phyloP scores from a whole-genome alignment of 2,113 vertebrate species.

The Tachycineta bicolor region DNA sequence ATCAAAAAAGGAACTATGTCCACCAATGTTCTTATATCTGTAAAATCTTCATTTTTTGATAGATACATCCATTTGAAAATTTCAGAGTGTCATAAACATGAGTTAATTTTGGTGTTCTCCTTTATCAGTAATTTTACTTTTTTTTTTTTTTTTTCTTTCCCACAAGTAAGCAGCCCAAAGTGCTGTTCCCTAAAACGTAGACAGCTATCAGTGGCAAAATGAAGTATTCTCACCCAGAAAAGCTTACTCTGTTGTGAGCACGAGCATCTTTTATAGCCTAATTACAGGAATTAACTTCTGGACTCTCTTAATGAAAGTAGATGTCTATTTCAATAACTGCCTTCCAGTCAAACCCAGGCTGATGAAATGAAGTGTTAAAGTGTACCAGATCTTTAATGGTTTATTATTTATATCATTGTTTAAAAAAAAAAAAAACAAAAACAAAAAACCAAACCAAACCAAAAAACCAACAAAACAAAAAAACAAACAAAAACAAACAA shows the following conservation, averaged over 20 bases:
- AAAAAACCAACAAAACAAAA: no score
- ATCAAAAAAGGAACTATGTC: background rate
- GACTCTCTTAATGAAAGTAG: background rate
- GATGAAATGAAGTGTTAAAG: background rate
- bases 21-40: background rate
- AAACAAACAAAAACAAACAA: background rate
- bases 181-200: background rate
- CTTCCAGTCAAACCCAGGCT: background rate
- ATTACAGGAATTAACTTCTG: background rate
- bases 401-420: background rate
- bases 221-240: background rate
- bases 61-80: background rate
- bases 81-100: background rate
- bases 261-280: background rate
- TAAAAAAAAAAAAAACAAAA: background rate
- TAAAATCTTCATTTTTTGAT: background rate
- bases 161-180: background rate
- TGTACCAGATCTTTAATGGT: background rate
- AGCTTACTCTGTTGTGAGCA: background rate
- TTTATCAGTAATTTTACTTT: background rate
- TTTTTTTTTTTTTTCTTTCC: no score
- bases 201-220: background rate
- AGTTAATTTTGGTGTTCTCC: background rate
- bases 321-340: background rate
- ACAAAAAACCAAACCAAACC: no score